These are phyloP conservation scores for Papio anubis DNA, from an alignment of 2,113 vertebrate genomes.

Conservation along the genomic window DNA sequence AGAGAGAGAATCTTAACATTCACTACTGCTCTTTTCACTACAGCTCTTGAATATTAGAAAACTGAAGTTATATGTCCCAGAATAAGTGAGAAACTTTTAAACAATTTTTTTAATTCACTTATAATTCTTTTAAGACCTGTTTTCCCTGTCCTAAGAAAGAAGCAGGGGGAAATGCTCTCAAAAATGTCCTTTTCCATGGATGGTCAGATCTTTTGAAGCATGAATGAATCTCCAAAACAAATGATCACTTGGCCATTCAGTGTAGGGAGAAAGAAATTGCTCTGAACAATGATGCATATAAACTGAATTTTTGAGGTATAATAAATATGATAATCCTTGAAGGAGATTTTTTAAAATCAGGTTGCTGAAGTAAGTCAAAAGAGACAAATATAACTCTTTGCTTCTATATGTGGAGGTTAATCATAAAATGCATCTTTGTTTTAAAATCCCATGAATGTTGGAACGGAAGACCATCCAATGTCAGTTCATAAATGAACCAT, in stretches of 20 bases:
- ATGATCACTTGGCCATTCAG: slow-evolving; percentile 55
- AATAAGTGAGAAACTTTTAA: background rate
- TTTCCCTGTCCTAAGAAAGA: slow-evolving; percentile 5
- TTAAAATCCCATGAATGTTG: slow-evolving; percentile 78
- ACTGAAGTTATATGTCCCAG: background rate
- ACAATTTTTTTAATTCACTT: slow-evolving; percentile 24
- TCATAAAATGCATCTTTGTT: slow-evolving; percentile 75
- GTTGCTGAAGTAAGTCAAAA: slow-evolving; percentile 62
- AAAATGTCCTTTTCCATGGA: slow-evolving; percentile 41
- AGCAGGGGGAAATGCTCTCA: background rate
- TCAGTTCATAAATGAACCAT: slow-evolving; percentile 67
- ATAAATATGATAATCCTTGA: slow-evolving; percentile 73
- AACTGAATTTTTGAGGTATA: slow-evolving; percentile 64
- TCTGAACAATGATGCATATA: slow-evolving; percentile 53
- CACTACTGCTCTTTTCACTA: background rate
- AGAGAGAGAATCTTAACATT: background rate
- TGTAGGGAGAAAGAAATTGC: slow-evolving; percentile 11
- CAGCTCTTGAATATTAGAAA: slow-evolving; percentile 34
- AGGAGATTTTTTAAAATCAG: slow-evolving; percentile 73
- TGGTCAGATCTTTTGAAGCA: slow-evolving; percentile 40
- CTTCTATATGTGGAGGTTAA: slow-evolving; percentile 68
- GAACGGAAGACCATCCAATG: slow-evolving; percentile 68
- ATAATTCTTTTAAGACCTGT: slow-evolving; percentile 31
- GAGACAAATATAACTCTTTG: slow-evolving; percentile 72
- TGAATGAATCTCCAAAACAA: slow-evolving; percentile 50